Evolutionary conservation across 2,113 vertebrate species (phyloP), one percentile per base, ranked within the genome.

Genomic region (Indicator maculatus): DNA sequence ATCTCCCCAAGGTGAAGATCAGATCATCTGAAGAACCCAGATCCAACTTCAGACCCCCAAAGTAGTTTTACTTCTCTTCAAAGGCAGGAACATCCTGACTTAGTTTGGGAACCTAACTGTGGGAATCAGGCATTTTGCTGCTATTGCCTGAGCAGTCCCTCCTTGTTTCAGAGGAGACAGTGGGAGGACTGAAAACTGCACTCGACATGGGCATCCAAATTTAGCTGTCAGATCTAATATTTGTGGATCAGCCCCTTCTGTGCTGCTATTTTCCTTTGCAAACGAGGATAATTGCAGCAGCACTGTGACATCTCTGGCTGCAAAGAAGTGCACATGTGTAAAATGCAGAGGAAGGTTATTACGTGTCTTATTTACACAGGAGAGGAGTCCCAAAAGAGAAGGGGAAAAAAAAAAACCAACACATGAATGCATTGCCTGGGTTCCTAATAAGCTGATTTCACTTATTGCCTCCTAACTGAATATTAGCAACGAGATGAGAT

Each of bases 301-400:
- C 76, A 9, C 83, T 15, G 79, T 86, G 93, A 75, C 91, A 86
- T 95, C 91, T 90, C 8, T 36, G 75, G 69, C 85, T 95, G 94
- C 71, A 94, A 80, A 93, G 93, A 91, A 27, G 78, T 2, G 13
- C 87, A 70, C 89, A 71, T 8, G 60, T 93, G 91, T 85, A 44
- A 91, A 93, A 89, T 55, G 58, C 21, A 83, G 79, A 93, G 91
- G 33, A 89, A 91, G 89, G 93, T 89, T 90, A 91, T 96, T 94
- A 91, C 88, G 85, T 53, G 9, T 58, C 93, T 93, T 95, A 86
- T 95, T 95, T 95, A 96, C 91, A 87, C 85, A 77, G 89, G 79
- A 91, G 85, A 93, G 95, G 85, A 85, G 80, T 97, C 95, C 95
- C 94, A 88, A 93, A 96, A 93, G 94, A 56, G 92, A 15, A 41